These are phyloP conservation scores for Cacatua alba DNA, from an alignment of 2,113 vertebrate genomes.

Conservation along the genomic window DNA sequence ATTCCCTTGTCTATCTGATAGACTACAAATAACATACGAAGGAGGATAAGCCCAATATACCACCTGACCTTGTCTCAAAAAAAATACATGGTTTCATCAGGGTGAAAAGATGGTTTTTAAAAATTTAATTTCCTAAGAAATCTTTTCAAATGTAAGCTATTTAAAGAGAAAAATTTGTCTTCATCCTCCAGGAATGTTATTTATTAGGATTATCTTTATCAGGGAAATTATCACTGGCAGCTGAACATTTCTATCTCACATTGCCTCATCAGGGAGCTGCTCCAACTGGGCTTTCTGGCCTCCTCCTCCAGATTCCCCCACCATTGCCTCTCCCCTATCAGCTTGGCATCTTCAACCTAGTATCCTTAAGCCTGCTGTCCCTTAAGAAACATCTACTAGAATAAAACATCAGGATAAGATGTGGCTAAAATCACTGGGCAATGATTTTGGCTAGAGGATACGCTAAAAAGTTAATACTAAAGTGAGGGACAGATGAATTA, in stretches of 20 bases:
- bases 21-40: accelerated
- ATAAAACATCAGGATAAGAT: not conserved
- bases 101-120: not conserved
- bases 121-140: not conserved
- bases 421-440: not conserved
- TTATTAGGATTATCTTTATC: not conserved
- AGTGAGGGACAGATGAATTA: not conserved
- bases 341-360: not conserved
- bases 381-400: not conserved
- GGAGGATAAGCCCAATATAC: not conserved
- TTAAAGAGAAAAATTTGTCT: not conserved
- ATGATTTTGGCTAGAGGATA: not conserved
- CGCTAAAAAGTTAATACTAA: not conserved
- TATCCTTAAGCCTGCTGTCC: not conserved
- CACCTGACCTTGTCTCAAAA: not conserved
- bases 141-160: not conserved
- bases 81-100: not conserved
- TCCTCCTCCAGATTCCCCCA: not conserved
- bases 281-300: not conserved
- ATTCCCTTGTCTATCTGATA: not conserved
- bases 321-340: accelerated
- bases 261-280: not conserved
- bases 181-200: not conserved
- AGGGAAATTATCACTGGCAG: not conserved
- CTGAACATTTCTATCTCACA: not conserved